A percentile compares a stretch with the other conserved stretches of the same genome.
Evolutionary conservation across 2,113 vertebrate species (phyloP).

Genomic region (Mixornis gularis): DNA sequence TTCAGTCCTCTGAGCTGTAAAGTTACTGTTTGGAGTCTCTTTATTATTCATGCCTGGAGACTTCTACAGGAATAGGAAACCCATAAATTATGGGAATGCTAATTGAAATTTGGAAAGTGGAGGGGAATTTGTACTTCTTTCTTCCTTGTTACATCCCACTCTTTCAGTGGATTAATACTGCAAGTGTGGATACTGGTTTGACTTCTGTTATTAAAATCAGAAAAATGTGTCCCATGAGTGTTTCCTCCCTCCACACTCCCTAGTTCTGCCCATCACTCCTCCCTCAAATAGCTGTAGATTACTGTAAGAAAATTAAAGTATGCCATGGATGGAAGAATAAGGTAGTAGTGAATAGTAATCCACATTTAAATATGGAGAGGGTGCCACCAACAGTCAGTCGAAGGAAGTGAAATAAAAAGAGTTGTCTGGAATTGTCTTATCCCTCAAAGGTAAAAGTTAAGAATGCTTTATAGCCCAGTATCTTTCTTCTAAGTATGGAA

Average conservation of each 20-base stretch:
- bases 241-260: background rate
- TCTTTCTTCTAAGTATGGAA: background rate
- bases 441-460: background rate
- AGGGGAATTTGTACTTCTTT: background rate
- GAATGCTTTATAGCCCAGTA: background rate
- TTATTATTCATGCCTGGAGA: background rate
- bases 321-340: background rate
- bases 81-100: background rate
- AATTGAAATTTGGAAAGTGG: background rate
- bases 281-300: background rate
- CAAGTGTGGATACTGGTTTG: background rate
- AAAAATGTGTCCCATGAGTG: background rate
- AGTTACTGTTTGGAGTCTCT: background rate
- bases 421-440: background rate
- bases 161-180: background rate
- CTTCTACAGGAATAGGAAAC: background rate
- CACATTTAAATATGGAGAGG: slow-evolving; percentile 3
- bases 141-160: background rate
- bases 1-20: background rate
- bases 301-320: background rate
- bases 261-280: background rate
- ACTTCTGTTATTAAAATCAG: background rate
- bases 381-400: slow-evolving; percentile 19
- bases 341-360: background rate
- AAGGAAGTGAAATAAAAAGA: background rate